Conservation (phyloP, 1,140 invertebrate species). For the Drosophila truncata region DNA sequence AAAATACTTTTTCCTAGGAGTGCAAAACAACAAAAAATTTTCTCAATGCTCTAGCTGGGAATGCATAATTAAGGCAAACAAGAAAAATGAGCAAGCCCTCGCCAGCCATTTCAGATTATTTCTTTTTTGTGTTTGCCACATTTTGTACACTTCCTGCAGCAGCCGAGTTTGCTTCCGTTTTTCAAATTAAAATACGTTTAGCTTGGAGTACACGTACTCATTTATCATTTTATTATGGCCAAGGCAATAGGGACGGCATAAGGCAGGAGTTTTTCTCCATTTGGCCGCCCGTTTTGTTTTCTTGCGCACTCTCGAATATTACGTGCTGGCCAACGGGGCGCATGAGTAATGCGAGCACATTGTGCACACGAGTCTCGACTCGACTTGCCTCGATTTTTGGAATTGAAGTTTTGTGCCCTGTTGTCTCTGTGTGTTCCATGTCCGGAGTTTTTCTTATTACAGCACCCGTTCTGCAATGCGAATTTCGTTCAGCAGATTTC, state of each 20-base stretch:
- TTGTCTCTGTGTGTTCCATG: conserved; percentile 11
- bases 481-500: conserved; percentile 39
- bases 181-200: conserved; percentile 69
- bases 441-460: conserved; percentile 35
- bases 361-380: conserved; percentile 41
- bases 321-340: conserved; percentile 58
- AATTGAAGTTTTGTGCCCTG: conserved; percentile 42
- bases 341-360: conserved; percentile 64
- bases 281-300: conserved; percentile 32
- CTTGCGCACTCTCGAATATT: conserved; percentile 41
- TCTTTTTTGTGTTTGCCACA: conserved; percentile 37
- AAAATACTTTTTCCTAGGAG: not conserved
- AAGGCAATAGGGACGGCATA: conserved; percentile 15
- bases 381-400: conserved; percentile 31
- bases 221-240: conserved; percentile 72
- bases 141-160: conserved; percentile 32
- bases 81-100: conserved; percentile 50
- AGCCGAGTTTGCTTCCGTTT: conserved; percentile 31
- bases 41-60: conserved; percentile 28
- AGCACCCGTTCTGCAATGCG: conserved; percentile 19
- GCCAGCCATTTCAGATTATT: conserved; percentile 38
- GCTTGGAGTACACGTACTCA: conserved; percentile 58
- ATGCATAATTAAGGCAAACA: conserved; percentile 66
- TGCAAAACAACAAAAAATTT: conserved; percentile 13
- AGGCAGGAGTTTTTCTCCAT: conserved; percentile 21